A percentile compares a stretch with the other conserved stretches of the same genome.
These are phyloP conservation scores for Amphiprion ocellaris DNA, from an alignment of 2,113 vertebrate species.

Conservation along the genomic window DNA sequence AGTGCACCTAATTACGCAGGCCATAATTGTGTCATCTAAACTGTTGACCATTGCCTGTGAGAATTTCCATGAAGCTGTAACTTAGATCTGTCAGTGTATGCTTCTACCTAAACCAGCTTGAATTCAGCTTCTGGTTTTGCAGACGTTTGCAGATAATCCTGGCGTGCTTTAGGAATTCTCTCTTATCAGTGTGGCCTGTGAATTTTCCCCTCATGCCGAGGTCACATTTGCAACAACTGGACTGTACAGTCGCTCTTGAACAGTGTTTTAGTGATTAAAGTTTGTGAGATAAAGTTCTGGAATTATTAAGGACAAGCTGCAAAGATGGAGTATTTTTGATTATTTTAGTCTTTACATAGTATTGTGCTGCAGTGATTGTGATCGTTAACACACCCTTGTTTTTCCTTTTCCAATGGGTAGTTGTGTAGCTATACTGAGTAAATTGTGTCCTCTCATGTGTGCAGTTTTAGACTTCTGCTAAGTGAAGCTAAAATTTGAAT, in stretches of 20 bases:
- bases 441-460: slow-evolving; percentile 50
- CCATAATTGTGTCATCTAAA: slow-evolving; percentile 17
- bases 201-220: slow-evolving; percentile 31
- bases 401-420: slow-evolving; percentile 10
- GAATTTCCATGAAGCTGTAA: slow-evolving; percentile 7
- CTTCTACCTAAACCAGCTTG: slow-evolving; percentile 21
- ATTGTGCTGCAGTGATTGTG: slow-evolving; percentile 16
- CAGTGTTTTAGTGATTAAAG: background rate
- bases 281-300: slow-evolving; percentile 1
- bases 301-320: background rate
- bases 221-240: background rate
- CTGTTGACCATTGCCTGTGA: background rate
- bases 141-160: background rate
- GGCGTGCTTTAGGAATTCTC: slow-evolving; percentile 10
- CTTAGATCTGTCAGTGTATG: background rate
- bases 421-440: slow-evolving; percentile 41
- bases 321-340: background rate
- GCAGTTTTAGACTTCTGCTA: slow-evolving; percentile 60
- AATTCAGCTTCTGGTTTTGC: slow-evolving; percentile 28
- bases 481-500: slow-evolving; percentile 62
- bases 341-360: background rate
- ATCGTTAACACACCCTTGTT: slow-evolving; percentile 3
- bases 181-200: slow-evolving; percentile 37
- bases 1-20: slow-evolving; percentile 11
- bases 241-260: slow-evolving; percentile 3